phyloP scores from a whole-genome alignment of 1,140 invertebrate species.

The Macrostomum lignano region DNA sequence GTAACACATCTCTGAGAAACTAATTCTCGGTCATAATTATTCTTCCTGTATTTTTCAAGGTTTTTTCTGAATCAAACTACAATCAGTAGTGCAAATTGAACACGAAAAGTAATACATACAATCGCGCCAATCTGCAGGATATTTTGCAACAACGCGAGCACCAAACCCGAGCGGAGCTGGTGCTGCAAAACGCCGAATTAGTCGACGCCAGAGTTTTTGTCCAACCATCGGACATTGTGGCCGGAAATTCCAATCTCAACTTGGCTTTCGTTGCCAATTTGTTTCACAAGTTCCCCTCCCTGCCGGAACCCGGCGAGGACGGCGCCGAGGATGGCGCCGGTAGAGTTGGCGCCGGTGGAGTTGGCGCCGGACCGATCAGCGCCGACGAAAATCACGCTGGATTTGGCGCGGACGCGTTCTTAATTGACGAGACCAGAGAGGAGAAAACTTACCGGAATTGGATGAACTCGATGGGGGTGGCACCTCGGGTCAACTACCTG shows the following conservation, averaged over 20 bases:
- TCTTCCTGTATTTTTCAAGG: too few species aligned
- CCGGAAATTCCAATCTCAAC: constrained; percentile 46
- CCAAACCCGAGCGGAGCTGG: constrained; percentile 55
- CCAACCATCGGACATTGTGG: constrained; percentile 35
- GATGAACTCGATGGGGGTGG: constrained; percentile 96
- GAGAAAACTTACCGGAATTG: constrained; percentile 65
- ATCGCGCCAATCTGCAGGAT: too few species aligned
- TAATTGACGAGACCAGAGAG: constrained; percentile 25
- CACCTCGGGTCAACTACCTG: constrained; percentile 77
- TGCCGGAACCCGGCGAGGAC: constrained; percentile 24
- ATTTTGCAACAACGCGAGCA: constrained; percentile 41
- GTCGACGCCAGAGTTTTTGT: constrained; percentile 76
- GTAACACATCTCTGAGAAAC: too few species aligned
- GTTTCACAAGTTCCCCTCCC: constrained; percentile 82
- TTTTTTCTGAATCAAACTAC: too few species aligned
- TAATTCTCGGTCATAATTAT: too few species aligned
- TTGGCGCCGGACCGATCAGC: constrained; percentile 23
- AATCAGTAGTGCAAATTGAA: too few species aligned
- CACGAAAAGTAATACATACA: too few species aligned
- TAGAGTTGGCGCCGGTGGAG: too few species aligned
- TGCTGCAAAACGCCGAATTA: constrained; percentile 82
- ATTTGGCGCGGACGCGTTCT: too few species aligned
- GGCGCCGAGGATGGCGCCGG: constrained; percentile 11
- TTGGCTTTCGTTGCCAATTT: constrained; percentile 93
- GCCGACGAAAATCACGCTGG: too few species aligned